Base-by-base conservation (phyloP, 2,888 invertebrate genomes). In the Agrotis clavis region DNA sequence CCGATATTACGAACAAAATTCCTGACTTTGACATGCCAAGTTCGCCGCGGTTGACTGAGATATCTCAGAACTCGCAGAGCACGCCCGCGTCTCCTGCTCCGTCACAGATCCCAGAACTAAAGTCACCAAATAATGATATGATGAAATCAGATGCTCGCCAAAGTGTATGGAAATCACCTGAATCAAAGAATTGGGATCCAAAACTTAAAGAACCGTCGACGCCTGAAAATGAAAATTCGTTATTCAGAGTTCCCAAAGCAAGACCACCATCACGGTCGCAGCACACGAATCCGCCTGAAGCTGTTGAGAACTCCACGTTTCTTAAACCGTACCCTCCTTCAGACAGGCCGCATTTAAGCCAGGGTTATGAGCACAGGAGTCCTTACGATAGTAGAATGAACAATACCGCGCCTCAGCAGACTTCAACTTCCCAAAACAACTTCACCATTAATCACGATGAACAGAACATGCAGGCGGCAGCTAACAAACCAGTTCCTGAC, bases 211-310 rank as follows among this genome's bases (percentile, higher is more conserved):
- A 96, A 68, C 90, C 88, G 66, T 81, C 88, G 6, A 88, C 89
- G 4, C 87, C 88, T 35, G 95, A 95, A 72, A 95, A 92, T 83
- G 97, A 97, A 78, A 96, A 96, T 61, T 95, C 97, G 4, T 95
- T 97, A 14, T 97, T 97, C 85, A 93, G 97, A 86, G 97, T 97
- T 25, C 97, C 97, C 2, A 97, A 97, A 91, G 97, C 97, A 1
- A 95, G 97, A 83, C 97, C 97, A 47, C 97, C 97, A 47, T 97
- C 97, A 6, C 94, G 97, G 74, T 97, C 96, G 1, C 96, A 96
- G 71, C 93, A 97, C 47, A 92, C 93, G 14, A 95, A 96, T 82
- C 95, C 96, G n/a, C 95, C 96, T 35, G 96, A 97, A 64, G 90
- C 94, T 18, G 69, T 95, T 59, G 97, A 96, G 82, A 94, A 95